phyloP scores from a whole-genome alignment of 2,797 vertebrate species.

The Scolopax rusticola region DNA sequence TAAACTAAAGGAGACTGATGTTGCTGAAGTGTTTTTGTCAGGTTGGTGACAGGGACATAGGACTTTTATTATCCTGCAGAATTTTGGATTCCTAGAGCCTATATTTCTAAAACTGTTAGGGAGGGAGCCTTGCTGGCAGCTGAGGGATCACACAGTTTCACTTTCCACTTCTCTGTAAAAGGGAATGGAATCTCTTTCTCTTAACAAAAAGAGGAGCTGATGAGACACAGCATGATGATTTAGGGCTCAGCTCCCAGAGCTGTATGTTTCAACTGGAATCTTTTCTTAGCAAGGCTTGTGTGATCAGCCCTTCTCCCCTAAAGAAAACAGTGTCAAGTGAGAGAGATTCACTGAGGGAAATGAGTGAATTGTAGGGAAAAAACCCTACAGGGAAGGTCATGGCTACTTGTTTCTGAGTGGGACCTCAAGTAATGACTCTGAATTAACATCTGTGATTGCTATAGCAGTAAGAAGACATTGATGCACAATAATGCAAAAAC shows the following conservation, averaged over 20 bases:
- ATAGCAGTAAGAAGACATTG: background rate
- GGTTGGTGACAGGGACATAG: background rate
- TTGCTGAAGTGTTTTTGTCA: background rate
- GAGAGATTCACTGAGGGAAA: background rate
- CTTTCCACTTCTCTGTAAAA: background rate
- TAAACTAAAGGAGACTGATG: background rate
- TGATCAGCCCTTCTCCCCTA: background rate
- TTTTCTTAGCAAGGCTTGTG: background rate
- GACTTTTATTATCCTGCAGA: background rate
- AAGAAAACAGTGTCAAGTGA: background rate
- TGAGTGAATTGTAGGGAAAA: constrained; percentile 5
- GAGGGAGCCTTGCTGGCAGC: background rate
- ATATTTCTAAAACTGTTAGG: background rate
- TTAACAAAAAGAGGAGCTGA: background rate
- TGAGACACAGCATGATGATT: background rate
- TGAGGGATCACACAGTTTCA: background rate
- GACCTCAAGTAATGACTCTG: constrained; percentile 31
- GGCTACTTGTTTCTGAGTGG: constrained; percentile 28
- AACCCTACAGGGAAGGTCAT: constrained; percentile 23
- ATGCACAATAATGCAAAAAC: constrained; percentile 18
- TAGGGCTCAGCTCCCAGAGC: background rate
- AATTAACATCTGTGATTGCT: constrained; percentile 47
- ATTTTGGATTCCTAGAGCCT: background rate
- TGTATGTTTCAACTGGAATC: background rate
- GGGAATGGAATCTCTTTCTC: background rate